A percentile compares a stretch with the other conserved stretches of the same genome.
phyloP scores from a whole-genome alignment of 2,888 invertebrate genomes.

The Drosophila tripunctata region DNA sequence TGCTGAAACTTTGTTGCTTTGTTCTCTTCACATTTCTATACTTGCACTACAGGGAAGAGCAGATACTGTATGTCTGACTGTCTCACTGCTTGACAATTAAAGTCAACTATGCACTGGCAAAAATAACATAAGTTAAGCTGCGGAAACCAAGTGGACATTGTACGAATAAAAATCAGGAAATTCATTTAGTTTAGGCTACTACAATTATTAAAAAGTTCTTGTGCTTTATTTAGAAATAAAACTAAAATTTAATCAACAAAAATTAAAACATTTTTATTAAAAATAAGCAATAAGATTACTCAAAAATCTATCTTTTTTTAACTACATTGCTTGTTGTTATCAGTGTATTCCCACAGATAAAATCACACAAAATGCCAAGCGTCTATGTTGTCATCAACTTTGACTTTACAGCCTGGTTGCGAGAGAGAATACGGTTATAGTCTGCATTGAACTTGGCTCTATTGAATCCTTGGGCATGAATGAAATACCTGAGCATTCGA shows the following conservation, averaged over 20 bases:
- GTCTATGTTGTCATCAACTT: slow-evolving; percentile 24
- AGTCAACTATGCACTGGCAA: slow-evolving; percentile 13
- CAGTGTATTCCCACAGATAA: background rate
- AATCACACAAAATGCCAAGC: slow-evolving; percentile 21
- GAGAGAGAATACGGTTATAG: background rate
- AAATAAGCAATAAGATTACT: too few species aligned
- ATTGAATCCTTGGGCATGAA: slow-evolving; percentile 13
- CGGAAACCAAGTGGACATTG: too few species aligned
- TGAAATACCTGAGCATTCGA: slow-evolving; percentile 38
- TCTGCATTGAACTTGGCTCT: background rate
- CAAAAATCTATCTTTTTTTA: too few species aligned
- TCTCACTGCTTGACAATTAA: slow-evolving; percentile 27
- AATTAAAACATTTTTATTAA: too few species aligned
- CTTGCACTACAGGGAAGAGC: background rate
- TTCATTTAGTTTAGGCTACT: too few species aligned
- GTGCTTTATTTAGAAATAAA: too few species aligned
- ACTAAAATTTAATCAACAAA: too few species aligned
- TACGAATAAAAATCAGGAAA: too few species aligned
- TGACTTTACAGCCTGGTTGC: slow-evolving; percentile 1
- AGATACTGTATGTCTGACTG: background rate
- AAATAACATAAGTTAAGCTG: too few species aligned
- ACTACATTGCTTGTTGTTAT: background rate
- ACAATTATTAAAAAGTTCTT: too few species aligned
- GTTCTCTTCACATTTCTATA: background rate
- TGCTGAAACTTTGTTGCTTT: slow-evolving; percentile 46